Conservation (phyloP, 2,113 vertebrate species). For the Saccopteryx bilineata region DNA sequence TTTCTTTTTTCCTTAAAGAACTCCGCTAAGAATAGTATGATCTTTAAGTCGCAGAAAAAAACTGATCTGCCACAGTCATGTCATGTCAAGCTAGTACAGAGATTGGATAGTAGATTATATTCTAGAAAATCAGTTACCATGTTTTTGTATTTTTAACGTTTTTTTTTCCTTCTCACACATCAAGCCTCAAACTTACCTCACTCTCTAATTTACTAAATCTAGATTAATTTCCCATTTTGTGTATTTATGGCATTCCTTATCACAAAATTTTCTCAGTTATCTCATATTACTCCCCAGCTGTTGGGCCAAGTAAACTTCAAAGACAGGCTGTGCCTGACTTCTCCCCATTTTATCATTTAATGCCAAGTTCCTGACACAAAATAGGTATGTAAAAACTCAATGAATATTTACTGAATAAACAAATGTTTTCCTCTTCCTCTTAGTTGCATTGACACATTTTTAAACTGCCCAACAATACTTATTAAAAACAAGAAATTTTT, state of each 20-base stretch:
- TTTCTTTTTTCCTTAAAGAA: background rate
- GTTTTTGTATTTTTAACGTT: background rate
- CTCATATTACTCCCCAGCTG: background rate
- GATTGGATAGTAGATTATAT: accelerated
- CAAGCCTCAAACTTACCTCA: accelerated
- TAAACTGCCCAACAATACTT: background rate
- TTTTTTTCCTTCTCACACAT: background rate
- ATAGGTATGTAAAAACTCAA: background rate
- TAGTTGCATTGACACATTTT: background rate
- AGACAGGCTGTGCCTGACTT: background rate
- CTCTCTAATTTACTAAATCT: background rate
- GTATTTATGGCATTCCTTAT: background rate
- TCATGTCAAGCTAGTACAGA: background rate
- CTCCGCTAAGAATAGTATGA: background rate
- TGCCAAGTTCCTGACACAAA: background rate
- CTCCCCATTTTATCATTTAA: background rate
- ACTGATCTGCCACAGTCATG: accelerated
- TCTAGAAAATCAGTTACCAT: background rate
- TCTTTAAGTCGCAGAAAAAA: background rate
- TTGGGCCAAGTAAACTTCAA: accelerated
- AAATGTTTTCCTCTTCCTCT: background rate
- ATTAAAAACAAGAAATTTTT: background rate
- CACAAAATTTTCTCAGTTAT: background rate
- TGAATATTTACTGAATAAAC: background rate
- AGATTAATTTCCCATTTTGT: background rate